Conservation (phyloP, 2,113 vertebrate species). For the Setophaga coronata region DNA sequence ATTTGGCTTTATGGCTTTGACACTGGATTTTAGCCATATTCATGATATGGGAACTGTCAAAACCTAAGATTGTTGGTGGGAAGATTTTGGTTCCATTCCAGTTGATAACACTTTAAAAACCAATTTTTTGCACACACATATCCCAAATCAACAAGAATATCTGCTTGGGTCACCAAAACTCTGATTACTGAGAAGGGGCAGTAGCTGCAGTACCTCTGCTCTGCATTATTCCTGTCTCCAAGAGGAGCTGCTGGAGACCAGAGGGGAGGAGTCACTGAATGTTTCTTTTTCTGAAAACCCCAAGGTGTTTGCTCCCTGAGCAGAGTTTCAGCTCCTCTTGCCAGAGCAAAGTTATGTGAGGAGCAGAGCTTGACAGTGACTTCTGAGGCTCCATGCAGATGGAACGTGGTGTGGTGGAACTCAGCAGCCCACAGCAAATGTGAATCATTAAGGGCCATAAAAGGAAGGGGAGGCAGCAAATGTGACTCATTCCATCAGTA, state of each 20-base stretch:
- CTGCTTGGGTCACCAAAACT: background rate
- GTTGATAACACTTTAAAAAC: background rate
- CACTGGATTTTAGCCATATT: background rate
- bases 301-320: background rate
- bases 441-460: conserved; percentile 52
- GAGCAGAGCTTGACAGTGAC: background rate
- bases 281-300: background rate
- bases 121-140: background rate
- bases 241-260: background rate
- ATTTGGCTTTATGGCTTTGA: background rate
- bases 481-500: conserved; percentile 54
- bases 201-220: background rate
- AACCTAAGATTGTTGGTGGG: background rate
- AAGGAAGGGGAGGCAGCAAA: conserved; percentile 40
- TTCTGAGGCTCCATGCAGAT: conserved; percentile 47
- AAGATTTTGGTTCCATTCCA: background rate
- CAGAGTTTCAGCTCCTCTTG: background rate
- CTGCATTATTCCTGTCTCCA: background rate
- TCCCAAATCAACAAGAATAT: background rate
- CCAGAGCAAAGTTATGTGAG: background rate
- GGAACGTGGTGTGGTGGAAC: conserved; percentile 32
- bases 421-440: conserved; percentile 43
- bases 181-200: background rate
- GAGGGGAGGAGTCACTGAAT: background rate
- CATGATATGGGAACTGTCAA: background rate